Percentiles rank a stretch among this genome's conserved stretches.
These are phyloP conservation scores for Piprites chloris DNA, from an alignment of 2,113 vertebrate genomes.

Conservation along the genomic window DNA sequence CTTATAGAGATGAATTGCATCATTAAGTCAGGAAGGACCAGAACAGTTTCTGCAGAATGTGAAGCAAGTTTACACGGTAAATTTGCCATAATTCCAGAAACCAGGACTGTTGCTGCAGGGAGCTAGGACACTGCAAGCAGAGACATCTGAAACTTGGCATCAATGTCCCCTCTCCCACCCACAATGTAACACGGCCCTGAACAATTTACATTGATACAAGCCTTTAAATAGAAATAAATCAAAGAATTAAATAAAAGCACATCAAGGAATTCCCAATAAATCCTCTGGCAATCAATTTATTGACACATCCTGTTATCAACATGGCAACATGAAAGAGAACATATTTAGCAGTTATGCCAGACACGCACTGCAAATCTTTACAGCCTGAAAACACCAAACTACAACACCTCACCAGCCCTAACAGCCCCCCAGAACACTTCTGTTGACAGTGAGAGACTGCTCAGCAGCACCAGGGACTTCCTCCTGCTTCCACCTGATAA, in stretches of 20 bases:
- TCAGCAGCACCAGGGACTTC: background rate
- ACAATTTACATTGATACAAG: background rate
- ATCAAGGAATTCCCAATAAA: background rate
- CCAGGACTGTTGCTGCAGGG: rapidly evolving
- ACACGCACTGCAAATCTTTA: background rate
- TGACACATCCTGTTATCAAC: background rate
- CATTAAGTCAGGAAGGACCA: background rate
- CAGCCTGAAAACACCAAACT: background rate
- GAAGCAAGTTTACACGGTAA: rapidly evolving
- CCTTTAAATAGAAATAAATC: background rate
- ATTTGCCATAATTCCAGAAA: background rate
- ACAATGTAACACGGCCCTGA: background rate
- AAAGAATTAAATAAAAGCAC: background rate
- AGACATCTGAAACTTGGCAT: background rate
- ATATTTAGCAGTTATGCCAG: background rate
- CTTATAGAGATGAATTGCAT: background rate
- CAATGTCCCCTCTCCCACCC: background rate
- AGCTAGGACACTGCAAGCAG: background rate
- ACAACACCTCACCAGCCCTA: background rate
- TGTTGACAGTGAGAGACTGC: background rate
- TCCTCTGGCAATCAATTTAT: background rate
- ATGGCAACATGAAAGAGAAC: background rate
- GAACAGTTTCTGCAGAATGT: background rate
- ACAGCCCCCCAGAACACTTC: background rate
- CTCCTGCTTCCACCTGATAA: conserved; percentile 30